A percentile compares a stretch with the other conserved stretches of the same genome.
phyloP scores from a whole-genome alignment of 2,113 vertebrate genomes.

The Coturnix japonica region DNA sequence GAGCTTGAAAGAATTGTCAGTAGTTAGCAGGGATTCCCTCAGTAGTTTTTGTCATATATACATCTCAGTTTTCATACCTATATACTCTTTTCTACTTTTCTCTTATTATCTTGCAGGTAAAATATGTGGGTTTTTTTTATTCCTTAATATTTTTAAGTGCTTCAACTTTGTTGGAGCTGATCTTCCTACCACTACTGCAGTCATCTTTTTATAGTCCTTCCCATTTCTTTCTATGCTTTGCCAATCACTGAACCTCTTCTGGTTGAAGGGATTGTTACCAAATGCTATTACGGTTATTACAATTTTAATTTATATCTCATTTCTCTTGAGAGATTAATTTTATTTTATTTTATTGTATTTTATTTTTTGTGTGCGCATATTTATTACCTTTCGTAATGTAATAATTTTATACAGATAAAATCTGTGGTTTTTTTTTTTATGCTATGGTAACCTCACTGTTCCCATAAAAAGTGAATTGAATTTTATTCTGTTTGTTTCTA shows the following conservation, averaged over 20 bases:
- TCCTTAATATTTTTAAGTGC: not conserved
- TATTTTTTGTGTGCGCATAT: not conserved
- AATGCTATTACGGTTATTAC: not conserved
- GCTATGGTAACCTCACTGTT: not conserved
- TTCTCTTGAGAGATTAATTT: not conserved
- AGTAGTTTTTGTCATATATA: not conserved
- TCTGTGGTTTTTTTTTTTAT: constrained; percentile 27
- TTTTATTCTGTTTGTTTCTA: constrained; percentile 38
- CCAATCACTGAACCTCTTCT: not conserved
- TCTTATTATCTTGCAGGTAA: not conserved
- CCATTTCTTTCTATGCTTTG: not conserved
- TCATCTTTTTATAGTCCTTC: not conserved
- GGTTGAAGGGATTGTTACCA: not conserved
- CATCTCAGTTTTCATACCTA: not conserved
- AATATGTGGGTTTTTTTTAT: not conserved
- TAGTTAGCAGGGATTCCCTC: not conserved
- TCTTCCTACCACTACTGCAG: not conserved
- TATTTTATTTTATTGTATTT: not conserved
- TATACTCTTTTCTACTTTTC: not conserved
- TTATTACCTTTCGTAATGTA: not conserved
- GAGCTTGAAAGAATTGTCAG: not conserved
- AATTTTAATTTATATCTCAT: not conserved
- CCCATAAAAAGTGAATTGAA: constrained; percentile 6
- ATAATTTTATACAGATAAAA: constrained; percentile 6
- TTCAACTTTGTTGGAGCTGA: not conserved